These are phyloP conservation scores for Tillus elongatus DNA, from an alignment of 2,888 invertebrate genomes.

Conservation along the genomic window DNA sequence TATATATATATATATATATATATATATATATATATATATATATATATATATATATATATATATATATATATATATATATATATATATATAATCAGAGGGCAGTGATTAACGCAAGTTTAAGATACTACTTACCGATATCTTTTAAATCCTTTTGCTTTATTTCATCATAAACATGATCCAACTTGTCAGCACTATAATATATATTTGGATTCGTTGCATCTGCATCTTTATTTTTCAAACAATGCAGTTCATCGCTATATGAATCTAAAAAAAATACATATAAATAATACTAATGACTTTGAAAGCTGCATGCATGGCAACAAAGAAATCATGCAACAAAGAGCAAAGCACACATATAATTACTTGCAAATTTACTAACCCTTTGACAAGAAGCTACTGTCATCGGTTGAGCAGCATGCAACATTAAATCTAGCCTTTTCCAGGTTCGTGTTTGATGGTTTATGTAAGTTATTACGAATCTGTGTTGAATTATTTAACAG, in stretches of 20 bases:
- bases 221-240: slow-evolving; percentile 73
- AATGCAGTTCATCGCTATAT: slow-evolving; percentile 57
- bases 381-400: slow-evolving; percentile 27
- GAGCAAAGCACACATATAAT: too few species aligned
- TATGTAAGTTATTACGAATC: slow-evolving; percentile 53
- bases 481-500: slow-evolving; percentile 50
- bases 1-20: not conserved
- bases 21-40: not conserved
- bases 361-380: not conserved
- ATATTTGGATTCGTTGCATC: slow-evolving; percentile 80
- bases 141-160: slow-evolving; percentile 74
- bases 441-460: slow-evolving; percentile 52
- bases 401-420: slow-evolving; percentile 45
- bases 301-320: slow-evolving; percentile 1
- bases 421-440: slow-evolving; percentile 48
- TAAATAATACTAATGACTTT: slow-evolving; percentile 14
- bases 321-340: slow-evolving; percentile 8
- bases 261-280: slow-evolving; percentile 44
- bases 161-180: slow-evolving; percentile 83
- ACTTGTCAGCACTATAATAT: slow-evolving; percentile 70
- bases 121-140: slow-evolving; percentile 54
- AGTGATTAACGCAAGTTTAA: too few species aligned
- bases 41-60: not conserved
- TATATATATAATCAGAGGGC: too few species aligned
- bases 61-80: too few species aligned